These are phyloP conservation scores for Argya squamiceps DNA, from an alignment of 2,797 vertebrate species.

Conservation along the genomic window DNA sequence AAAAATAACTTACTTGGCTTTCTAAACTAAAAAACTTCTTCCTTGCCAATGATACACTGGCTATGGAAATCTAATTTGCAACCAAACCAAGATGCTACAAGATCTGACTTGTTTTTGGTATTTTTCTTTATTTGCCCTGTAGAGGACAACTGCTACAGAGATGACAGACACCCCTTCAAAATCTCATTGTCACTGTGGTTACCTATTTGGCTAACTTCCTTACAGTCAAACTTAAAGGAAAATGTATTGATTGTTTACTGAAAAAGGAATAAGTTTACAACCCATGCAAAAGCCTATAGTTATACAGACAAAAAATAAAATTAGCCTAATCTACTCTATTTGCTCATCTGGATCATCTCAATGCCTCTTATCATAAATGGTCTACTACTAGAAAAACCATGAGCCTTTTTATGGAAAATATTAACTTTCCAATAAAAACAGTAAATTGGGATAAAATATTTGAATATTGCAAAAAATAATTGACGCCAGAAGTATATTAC, in stretches of 20 bases:
- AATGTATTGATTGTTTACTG: not conserved
- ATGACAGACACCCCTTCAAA: not conserved
- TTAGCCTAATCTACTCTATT: not conserved
- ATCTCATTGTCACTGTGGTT: not conserved
- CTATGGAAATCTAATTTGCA: constrained; percentile 40
- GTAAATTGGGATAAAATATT: not conserved
- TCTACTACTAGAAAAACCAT: not conserved
- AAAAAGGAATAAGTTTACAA: not conserved
- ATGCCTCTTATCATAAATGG: not conserved
- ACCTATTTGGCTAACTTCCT: not conserved
- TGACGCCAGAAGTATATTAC: not conserved
- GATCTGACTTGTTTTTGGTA: not conserved
- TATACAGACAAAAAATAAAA: not conserved
- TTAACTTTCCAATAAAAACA: not conserved
- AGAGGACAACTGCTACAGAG: not conserved
- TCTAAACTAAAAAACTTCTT: constrained; percentile 11
- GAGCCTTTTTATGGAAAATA: not conserved
- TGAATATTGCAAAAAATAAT: not conserved
- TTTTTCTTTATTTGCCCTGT: not conserved
- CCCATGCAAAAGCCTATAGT: not conserved
- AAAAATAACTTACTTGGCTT: constrained; percentile 59
- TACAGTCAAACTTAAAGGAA: not conserved
- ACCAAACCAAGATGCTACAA: not conserved
- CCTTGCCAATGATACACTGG: not conserved
- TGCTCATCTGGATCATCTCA: constrained; percentile 1